Evolutionary conservation across 30 jellyfish, hydroid and myxozoan genomes (phyloP), one percentile per base, ranked within the genome.

Genomic region (Hydractinia symbiolongicarpus): DNA sequence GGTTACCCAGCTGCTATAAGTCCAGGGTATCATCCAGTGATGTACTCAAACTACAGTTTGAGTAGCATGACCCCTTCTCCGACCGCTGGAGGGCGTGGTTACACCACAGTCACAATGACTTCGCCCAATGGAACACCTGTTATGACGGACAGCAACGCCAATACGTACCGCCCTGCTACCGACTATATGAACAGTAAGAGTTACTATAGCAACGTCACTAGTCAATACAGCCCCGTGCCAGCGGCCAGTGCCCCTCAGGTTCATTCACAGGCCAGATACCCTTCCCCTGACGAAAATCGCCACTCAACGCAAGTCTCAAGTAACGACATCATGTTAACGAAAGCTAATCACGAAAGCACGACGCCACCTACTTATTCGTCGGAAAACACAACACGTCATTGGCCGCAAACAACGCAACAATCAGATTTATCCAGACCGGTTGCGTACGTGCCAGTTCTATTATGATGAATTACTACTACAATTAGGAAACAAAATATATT

Each of bases 1-100:
- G 92, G 95, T 13, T 87, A 88, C 75, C 96, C 83, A 75, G 90
- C 95, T 53, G 82, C 98, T 30, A 93, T 93, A 88, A 93, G 90
- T 14, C 95, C 98, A 30, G 86, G 95, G 5, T 93, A 93, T 57
- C 74, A 64, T 13, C 98, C 98, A 8, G 95, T 93, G 54, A 87
- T 93, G 73, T 93, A 93, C 50, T 95, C 98, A 7, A 87, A 83
- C 76, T 93, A 88, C 55, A 82, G 82, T 58, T 88, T 89, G 80
- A 81, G 88, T 77, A 67, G 92, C 54, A 72, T 90, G 62, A 84
- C 93, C 5, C 80, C 95, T 53, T 95, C 96, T n/a, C 83, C 94
- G 76, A 81, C 70, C 51, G 78, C 66, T 5, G 53, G 66, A 14
- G 30, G 54, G 15, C 79, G 74, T 17, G 21, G 51, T 49, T 81